Evolutionary conservation across 1,140 invertebrate genomes (phyloP), one percentile per base, ranked within the genome.

Genomic region (Maconellicoccus hirsutus): DNA sequence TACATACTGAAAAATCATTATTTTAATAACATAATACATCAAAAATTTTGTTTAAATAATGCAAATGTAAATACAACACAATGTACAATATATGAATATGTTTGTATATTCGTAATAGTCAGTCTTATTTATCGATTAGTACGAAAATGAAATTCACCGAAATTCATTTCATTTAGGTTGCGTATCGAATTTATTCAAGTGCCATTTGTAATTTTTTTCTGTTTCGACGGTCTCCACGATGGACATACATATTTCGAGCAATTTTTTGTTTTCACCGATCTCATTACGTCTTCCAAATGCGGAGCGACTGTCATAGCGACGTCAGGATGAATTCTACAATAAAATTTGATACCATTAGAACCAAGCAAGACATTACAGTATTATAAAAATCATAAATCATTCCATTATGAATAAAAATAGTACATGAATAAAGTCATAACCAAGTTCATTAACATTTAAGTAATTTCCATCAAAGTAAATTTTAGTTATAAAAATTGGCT

Each of bases 281-380:
- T 79, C 82, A 86, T 86, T 21, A 86, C 85, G 73, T 86, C 83
- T 69, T 83, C 79, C 23, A 86, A 80, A 73, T 86, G 84, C 71
- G 78, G 76, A 22, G 82, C 83, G 38, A 85, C 82, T 12, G 80
- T 79, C 12, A 75, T 75, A 3, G 79, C 79, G 22, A 83, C 78
- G n/a, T 77, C 78, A n/a, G 82, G 81, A 77, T 84, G 82, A 26
- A 84, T 79, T 75, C 84, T 85, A 75, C 25, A 80, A 52, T 12
- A 33, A 19, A 6, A 52, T 2, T 52, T 52, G 2, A 52, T 16
- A 16, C n/a, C n/a, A 52, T 52, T 52, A 16, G n/a, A 52, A n/a
- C n/a, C n/a, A n/a, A n/a, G n/a, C n/a, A n/a, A n/a, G n/a, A n/a
- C n/a, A n/a, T n/a, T n/a, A n/a, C n/a, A n/a, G n/a, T n/a, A n/a